A percentile compares a stretch with the other conserved stretches of the same genome.
These are phyloP conservation scores for Tribolium castaneum DNA, from an alignment of 1,140 invertebrate species.

Conservation along the genomic window DNA sequence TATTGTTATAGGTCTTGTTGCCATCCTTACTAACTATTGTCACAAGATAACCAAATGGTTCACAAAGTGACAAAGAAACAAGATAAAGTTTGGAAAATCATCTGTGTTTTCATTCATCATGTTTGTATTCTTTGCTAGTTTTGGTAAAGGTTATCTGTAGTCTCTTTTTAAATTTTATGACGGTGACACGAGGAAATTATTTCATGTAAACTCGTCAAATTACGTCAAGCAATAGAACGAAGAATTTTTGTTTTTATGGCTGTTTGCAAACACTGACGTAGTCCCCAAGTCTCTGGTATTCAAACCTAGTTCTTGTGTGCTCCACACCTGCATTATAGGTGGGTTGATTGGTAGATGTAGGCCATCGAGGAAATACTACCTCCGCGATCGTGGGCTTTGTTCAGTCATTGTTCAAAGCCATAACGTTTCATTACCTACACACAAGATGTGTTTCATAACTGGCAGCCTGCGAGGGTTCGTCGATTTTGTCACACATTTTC, in stretches of 20 bases:
- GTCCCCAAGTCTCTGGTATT: not conserved
- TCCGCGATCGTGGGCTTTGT: conserved; percentile 1
- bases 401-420: conserved; percentile 14
- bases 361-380: conserved; percentile 37
- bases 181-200: not conserved
- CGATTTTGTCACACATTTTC: not conserved
- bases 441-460: conserved; percentile 1
- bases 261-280: too few species aligned
- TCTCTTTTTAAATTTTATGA: not conserved
- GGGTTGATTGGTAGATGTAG: conserved; percentile 22
- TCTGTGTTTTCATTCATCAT: not conserved
- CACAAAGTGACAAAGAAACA: not conserved
- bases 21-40: not conserved
- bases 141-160: conserved; percentile 15
- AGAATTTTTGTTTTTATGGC: not conserved
- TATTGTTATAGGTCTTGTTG: conserved; percentile 27
- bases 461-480: too few species aligned
- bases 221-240: not conserved
- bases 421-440: not conserved
- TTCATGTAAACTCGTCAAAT: not conserved
- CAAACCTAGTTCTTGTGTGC: not conserved
- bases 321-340: conserved; percentile 2
- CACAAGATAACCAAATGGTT: not conserved
- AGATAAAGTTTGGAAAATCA: not conserved
- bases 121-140: not conserved